phyloP scores from a whole-genome alignment of 2,113 vertebrate species.

The Myodes glareolus region DNA sequence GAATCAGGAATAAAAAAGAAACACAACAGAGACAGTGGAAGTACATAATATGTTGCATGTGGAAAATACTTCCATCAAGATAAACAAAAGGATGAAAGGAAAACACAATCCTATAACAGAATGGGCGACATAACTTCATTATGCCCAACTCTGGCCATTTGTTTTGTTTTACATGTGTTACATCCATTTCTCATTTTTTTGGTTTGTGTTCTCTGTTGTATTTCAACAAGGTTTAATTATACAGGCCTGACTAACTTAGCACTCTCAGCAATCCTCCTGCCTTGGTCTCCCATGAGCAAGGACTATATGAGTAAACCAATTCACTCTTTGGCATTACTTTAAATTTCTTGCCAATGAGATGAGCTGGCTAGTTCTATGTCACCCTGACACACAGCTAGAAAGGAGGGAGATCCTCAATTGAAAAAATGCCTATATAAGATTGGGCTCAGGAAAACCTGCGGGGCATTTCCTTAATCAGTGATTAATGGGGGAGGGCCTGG shows the following conservation, averaged over 20 bases:
- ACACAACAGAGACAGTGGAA: not conserved
- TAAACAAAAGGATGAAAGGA: slow-evolving; percentile 6
- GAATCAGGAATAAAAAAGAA: slow-evolving; percentile 26
- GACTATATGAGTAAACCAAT: not conserved
- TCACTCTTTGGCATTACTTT: slow-evolving; percentile 9
- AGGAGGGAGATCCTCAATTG: not conserved
- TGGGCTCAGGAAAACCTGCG: not conserved
- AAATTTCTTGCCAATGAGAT: not conserved
- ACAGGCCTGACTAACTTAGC: not conserved
- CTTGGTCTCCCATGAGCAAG: not conserved
- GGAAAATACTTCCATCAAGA: not conserved
- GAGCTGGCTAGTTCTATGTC: not conserved
- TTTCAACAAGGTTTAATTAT: not conserved
- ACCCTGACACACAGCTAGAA: not conserved
- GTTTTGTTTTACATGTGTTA: not conserved
- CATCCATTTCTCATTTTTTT: not conserved
- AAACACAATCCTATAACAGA: not conserved
- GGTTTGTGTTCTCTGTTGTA: not conserved
- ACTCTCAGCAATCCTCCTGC: not conserved
- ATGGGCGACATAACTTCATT: not conserved
- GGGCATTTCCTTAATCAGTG: not conserved
- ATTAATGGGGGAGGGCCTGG: not conserved
- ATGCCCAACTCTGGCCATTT: not conserved
- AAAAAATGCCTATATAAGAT: not conserved
- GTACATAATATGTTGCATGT: not conserved